These are phyloP conservation scores for Apostichopus californicus DNA, from an alignment of 35 echinoderm and acorn worm genomes.

Conservation along the genomic window DNA sequence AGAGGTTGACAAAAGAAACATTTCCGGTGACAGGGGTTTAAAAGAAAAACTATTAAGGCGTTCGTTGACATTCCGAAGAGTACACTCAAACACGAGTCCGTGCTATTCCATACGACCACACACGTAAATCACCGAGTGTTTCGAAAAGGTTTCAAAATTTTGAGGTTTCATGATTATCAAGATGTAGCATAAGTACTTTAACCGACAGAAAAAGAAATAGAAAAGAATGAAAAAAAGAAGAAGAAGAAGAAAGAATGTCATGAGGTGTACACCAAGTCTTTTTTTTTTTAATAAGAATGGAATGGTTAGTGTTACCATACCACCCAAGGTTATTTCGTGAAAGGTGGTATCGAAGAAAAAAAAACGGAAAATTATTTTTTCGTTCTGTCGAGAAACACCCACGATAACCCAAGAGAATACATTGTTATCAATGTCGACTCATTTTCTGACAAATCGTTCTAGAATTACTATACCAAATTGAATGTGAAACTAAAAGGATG, in stretches of 20 bases:
- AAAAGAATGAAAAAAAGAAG: no score
- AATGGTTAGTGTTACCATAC: background rate
- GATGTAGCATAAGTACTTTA: background rate
- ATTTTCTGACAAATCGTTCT: constrained; percentile 2
- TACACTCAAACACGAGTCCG: background rate
- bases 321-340: constrained; percentile 3
- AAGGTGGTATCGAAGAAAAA: background rate
- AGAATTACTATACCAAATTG: no score
- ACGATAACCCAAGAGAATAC: constrained; percentile 8
- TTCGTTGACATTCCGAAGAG: constrained; percentile 6
- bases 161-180: constrained; percentile 4
- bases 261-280: background rate
- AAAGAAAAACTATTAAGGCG: background rate
- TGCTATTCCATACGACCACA: constrained; percentile 24
- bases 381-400: background rate
- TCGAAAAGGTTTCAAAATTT: background rate
- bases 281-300: background rate
- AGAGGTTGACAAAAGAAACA: constrained; percentile 34
- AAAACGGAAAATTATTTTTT: background rate
- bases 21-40: constrained; percentile 28
- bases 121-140: background rate
- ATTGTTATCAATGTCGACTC: background rate
- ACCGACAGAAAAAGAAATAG: background rate
- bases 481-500: background rate
- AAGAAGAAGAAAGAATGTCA: background rate